Percentiles rank a stretch among this genome's conserved stretches.
phyloP scores from a whole-genome alignment of 2,113 vertebrate species.

The Osmerus eperlanus region DNA sequence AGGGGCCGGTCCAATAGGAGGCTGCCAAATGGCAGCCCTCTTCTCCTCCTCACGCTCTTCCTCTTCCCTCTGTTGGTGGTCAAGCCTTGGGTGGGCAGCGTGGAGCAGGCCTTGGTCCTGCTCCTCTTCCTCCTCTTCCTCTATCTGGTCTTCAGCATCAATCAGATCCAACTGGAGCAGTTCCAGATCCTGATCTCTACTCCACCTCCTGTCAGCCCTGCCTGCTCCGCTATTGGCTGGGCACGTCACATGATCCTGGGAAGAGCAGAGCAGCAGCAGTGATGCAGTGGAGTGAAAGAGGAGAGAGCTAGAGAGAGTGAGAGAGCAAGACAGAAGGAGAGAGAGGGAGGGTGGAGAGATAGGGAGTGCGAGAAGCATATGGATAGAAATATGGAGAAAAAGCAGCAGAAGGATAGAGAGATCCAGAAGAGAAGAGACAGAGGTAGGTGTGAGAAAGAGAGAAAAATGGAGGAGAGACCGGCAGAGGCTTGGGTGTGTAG shows the following conservation, averaged over 20 bases:
- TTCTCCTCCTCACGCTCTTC: constrained; percentile 27
- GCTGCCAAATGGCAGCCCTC: constrained; percentile 42
- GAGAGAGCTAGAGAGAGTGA: constrained; percentile 28
- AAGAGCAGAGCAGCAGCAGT: constrained; percentile 50
- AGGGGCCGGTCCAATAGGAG: constrained; percentile 41
- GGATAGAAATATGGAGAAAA: constrained; percentile 16
- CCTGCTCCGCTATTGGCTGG: constrained; percentile 66
- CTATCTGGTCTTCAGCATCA: constrained; percentile 77
- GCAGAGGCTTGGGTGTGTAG: neutral
- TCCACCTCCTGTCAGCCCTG: constrained; percentile 67
- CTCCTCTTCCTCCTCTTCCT: constrained; percentile 42
- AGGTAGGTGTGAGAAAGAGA: neutral
- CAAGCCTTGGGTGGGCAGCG: constrained; percentile 57
- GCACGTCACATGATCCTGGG: constrained; percentile 78
- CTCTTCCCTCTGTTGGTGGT: constrained; percentile 43
- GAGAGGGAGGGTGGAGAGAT: neutral
- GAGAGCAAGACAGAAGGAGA: constrained; percentile 26
- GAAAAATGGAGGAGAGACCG: neutral
- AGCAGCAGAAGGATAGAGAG: neutral
- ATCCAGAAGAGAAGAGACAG: neutral
- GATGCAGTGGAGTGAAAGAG: constrained; percentile 10
- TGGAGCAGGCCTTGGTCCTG: constrained; percentile 36
- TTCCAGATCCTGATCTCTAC: constrained; percentile 76
- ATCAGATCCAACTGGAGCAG: constrained; percentile 86
- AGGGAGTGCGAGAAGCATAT: constrained; percentile 6